phyloP scores from a whole-genome alignment of 2,797 vertebrate species.

The Cossypha heuglini region DNA sequence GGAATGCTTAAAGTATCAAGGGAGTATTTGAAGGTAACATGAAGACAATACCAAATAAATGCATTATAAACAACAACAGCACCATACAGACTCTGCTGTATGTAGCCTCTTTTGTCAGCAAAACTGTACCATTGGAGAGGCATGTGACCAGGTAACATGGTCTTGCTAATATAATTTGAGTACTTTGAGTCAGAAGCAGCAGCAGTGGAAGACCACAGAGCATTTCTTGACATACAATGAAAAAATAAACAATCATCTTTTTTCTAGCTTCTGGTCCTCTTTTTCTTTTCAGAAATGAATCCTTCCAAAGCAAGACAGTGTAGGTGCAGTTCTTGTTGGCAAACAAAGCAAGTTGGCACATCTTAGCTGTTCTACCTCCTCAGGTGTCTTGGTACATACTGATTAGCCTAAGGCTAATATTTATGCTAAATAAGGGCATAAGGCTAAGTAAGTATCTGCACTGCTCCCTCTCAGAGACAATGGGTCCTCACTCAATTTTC shows the following conservation, averaged over 20 bases:
- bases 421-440: neutral
- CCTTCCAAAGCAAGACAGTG: neutral
- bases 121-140: neutral
- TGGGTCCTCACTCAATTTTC: neutral
- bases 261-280: neutral
- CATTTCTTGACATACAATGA: neutral
- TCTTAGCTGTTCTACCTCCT: neutral
- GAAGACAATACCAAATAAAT: neutral
- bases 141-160: neutral
- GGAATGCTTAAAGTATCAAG: neutral
- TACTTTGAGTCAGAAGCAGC: neutral
- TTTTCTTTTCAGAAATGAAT: neutral
- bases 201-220: neutral
- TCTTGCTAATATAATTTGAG: neutral
- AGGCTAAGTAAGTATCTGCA: neutral
- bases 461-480: neutral
- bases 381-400: neutral
- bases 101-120: neutral
- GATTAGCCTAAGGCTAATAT: neutral
- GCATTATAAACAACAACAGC: neutral
- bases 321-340: neutral
- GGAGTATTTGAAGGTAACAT: neutral
- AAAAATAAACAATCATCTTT: neutral
- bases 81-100: neutral
- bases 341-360: neutral